Evolutionary conservation across 2,797 vertebrate species (phyloP).

Genomic region (Arrhamphus sclerolepis): DNA sequence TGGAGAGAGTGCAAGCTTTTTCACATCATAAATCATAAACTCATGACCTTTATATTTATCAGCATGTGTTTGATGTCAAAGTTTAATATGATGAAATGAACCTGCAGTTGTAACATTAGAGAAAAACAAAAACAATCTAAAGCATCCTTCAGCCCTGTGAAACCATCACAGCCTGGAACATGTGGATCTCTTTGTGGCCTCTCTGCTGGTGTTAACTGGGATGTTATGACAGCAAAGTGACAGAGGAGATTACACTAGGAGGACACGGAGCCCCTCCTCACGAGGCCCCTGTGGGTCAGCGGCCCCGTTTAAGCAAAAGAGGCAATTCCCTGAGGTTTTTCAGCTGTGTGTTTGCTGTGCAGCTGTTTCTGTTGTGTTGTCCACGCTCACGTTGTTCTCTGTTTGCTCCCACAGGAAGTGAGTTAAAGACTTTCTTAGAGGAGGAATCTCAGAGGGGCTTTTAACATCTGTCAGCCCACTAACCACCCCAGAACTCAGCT

Average conservation of each 20-base stretch:
- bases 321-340: constrained; percentile 35
- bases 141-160: background rate
- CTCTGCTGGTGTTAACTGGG: constrained; percentile 60
- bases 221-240: constrained; percentile 73
- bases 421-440: constrained; percentile 26
- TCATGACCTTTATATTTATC: background rate
- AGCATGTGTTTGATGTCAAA: too few relatives aligned
- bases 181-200: constrained; percentile 67
- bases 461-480: constrained; percentile 21
- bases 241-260: constrained; percentile 56
- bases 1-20: constrained; percentile 18
- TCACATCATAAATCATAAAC: constrained; percentile 16
- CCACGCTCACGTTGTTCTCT: constrained; percentile 34
- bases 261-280: constrained; percentile 37
- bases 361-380: constrained; percentile 39
- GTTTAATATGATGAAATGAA: too few relatives aligned
- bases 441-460: constrained; percentile 27
- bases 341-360: constrained; percentile 34
- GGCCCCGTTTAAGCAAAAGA: constrained; percentile 48
- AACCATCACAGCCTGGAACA: constrained; percentile 40
- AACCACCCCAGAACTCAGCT: background rate
- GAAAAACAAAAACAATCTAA: too few relatives aligned
- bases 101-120: too few relatives aligned
- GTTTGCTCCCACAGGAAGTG: constrained; percentile 62
- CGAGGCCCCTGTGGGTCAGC: constrained; percentile 51